These are phyloP conservation scores for Tiliacea citrago DNA, from an alignment of 2,888 invertebrate genomes.

Conservation along the genomic window DNA sequence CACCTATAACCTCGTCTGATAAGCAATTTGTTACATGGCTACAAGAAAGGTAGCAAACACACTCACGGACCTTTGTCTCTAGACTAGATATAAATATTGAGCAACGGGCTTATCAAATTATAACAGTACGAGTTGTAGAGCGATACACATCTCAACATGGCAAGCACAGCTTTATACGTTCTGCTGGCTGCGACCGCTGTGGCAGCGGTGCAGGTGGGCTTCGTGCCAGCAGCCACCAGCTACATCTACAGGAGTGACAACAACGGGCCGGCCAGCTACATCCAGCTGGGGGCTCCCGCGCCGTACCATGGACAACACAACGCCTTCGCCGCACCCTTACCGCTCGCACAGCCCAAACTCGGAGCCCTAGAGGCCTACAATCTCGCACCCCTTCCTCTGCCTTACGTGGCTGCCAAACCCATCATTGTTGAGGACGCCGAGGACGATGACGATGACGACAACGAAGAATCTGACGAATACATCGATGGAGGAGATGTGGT, in stretches of 20 bases:
- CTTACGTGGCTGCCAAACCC: constrained; percentile 82
- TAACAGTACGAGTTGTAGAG: constrained; percentile 80
- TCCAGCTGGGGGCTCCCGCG: constrained; percentile 82
- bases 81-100: constrained; percentile 88
- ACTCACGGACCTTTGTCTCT: constrained; percentile 85
- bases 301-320: constrained; percentile 77
- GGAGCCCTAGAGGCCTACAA: constrained; percentile 78
- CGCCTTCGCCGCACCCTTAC: constrained; percentile 77
- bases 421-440: constrained; percentile 77
- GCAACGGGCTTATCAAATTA: constrained; percentile 86
- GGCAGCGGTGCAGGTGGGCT: constrained; percentile 82
- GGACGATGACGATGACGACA: constrained; percentile 79
- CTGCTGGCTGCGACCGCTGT: constrained; percentile 76
- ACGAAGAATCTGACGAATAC: constrained; percentile 76
- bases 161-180: constrained; percentile 75
- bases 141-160: constrained; percentile 85
- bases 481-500: constrained; percentile 69
- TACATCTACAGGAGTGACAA: constrained; percentile 90
- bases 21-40: constrained; percentile 87
- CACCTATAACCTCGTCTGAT: constrained; percentile 88
- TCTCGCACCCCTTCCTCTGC: constrained; percentile 79
- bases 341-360: constrained; percentile 74
- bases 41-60: constrained; percentile 82
- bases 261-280: constrained; percentile 86
- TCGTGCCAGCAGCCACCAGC: constrained; percentile 88